Evolutionary conservation across 2,797 vertebrate genomes (phyloP), one percentile per base, ranked within the genome.

Genomic region (Gastrophryne carolinensis): DNA sequence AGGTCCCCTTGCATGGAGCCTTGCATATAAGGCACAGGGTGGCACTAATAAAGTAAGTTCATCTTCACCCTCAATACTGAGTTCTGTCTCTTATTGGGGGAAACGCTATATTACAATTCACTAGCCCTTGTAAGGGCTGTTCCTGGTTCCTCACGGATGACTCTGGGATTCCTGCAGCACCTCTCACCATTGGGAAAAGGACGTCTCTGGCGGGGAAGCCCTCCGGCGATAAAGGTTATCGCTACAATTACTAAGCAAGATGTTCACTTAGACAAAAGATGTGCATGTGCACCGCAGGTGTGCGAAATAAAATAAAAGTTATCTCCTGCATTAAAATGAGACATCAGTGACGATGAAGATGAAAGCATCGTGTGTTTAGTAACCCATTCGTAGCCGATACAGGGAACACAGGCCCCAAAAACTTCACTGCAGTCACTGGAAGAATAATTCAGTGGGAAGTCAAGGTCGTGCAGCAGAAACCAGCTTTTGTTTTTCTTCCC

Each of bases 401-500:
- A 75, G 73, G 61, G 54, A 57, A 29, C 63, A 27, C 27, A 30
- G 39, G 58, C 32, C 73, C 73, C 58, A 60, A 67, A 35, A 75
- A 75, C 63, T 60, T n/a, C n/a, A n/a, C 54, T 60, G 26, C 49
- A 67, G 64, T 60, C 63, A 74, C 50, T 74, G 53, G 35, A 34
- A 66, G 68, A 75, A 75, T 75, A 56, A 75, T 67, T 75, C 64
- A 60, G 44, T 75, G 54, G 73, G 73, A 58, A 58, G 39, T 67
- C 87, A 89, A 86, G 88, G 85, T 82, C 82, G 83, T 83, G 84
- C 81, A 81, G 80, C 85, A 32, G 54, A 66, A 85, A 85, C 82
- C 82, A 78, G 84, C 82, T 88, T 87, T 87, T 86, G 84, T 86
- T 86, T 87, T 86, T 82, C 81, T 84, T 83, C 82, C 81, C 86